Base-by-base conservation (phyloP, 2,113 vertebrate species). In the Hydrolagus affinis region DNA sequence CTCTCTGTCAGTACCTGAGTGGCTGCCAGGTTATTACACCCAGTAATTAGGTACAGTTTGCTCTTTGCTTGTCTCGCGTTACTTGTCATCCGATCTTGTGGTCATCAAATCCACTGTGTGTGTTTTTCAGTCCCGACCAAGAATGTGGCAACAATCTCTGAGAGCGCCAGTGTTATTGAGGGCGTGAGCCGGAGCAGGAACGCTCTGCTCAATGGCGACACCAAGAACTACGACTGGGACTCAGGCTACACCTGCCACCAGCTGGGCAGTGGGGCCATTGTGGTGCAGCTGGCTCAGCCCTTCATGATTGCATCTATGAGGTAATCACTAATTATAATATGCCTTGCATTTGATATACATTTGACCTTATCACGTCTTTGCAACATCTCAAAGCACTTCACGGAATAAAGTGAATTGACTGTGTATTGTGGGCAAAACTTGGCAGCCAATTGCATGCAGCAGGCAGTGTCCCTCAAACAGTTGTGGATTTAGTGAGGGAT, bases 171-270 rank as follows among this genome's bases (percentile, higher is more conserved):
- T 1, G 98, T 99, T 86, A 93, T 98, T 3, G 98, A 99, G 90
- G 98, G 98, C 0, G 97, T 99, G 78, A 99, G 98, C 88, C 96
- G 97, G 10, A 96, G 97, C 90, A 94, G 98, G 70, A 98, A 99
- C 15, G 97, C 98, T 44, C 91, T 99, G 90, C 90, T 98, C 87
- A 99, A 98, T 25, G 97, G 97, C 6, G 97, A 99, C 93, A 99
- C 96, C 0, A 96, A 95, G 86, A 98, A 98, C 92, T 99, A 99
- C 23, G 98, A 99, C 11, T 99, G 98, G 97, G 98, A 99, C 91
- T 99, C 96, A 0, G 98, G 98, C 4, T 99, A 99, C 90, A 99
- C 98, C 0, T 99, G 98, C 87, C 98, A 99, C 85, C 98, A 99
- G 90, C 94, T 99, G 85, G 97, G 97, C 73, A 98, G 97, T 0